Evolutionary conservation across 2,797 vertebrate genomes (phyloP).

Genomic region (Macropodus opercularis): DNA sequence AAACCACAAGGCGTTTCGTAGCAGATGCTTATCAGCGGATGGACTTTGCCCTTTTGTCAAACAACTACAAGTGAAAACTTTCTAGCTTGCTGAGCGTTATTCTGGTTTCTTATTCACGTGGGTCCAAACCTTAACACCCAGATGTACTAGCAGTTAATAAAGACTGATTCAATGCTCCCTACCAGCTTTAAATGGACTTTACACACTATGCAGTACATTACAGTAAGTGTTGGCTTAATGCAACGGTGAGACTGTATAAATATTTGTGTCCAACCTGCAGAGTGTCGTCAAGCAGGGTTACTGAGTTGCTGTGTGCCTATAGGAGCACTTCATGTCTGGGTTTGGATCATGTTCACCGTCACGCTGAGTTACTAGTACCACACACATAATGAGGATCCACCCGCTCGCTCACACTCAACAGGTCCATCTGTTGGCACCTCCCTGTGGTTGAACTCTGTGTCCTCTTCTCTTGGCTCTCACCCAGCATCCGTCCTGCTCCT

Average conservation of each 20-base stretch:
- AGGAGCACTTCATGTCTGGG: slow-evolving; percentile 8
- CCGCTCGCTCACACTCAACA: slow-evolving; percentile 28
- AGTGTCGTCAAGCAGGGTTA: slow-evolving; percentile 22
- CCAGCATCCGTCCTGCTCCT: slow-evolving; percentile 37
- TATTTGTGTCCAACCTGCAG: not conserved
- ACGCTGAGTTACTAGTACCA: slow-evolving; percentile 12
- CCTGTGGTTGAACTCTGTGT: slow-evolving; percentile 47
- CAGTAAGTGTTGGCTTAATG: slow-evolving; percentile 1
- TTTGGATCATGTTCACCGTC: slow-evolving; percentile 6
- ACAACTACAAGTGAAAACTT: not conserved
- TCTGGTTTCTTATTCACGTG: not conserved
- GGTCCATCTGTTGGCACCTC: slow-evolving; percentile 57
- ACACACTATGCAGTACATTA: not conserved
- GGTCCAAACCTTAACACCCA: too few species aligned
- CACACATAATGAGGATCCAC: slow-evolving; percentile 11
- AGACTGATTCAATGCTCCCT: slow-evolving; percentile 13
- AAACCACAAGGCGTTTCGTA: not conserved
- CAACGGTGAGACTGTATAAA: slow-evolving; percentile 3
- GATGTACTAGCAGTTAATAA: too few species aligned
- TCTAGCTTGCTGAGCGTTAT: not conserved
- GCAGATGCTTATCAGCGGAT: accelerated
- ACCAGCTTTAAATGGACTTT: not conserved
- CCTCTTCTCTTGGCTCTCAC: slow-evolving; percentile 48
- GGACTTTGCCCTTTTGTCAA: not conserved
- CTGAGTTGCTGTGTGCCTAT: not conserved